Conservation (phyloP, 2,113 vertebrate species). For the Corythornis cristatus region DNA sequence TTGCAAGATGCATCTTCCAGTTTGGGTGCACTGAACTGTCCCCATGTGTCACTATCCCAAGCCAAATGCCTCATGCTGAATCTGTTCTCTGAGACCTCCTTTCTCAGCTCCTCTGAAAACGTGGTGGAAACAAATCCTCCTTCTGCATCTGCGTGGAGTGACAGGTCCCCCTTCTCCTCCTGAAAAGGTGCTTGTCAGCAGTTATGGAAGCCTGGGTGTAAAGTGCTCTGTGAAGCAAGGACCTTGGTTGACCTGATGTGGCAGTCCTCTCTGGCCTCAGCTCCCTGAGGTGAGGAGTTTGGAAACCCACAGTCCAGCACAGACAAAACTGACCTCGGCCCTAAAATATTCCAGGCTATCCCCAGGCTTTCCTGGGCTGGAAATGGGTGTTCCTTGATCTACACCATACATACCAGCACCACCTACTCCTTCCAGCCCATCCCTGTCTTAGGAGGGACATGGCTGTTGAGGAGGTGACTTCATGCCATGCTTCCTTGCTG, state of each 20-base stretch:
- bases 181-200: not conserved
- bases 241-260: not conserved
- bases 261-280: not conserved
- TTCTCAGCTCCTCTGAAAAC: not conserved
- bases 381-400: rapidly evolving
- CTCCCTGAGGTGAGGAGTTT: not conserved
- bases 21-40: not conserved
- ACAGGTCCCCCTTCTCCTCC: not conserved
- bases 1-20: not conserved
- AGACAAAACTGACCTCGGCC: not conserved
- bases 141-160: no score
- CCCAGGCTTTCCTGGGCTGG: not conserved
- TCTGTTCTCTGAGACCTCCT: rapidly evolving
- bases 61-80: not conserved
- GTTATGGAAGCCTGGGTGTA: rapidly evolving
- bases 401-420: no score
- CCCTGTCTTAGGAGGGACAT: rapidly evolving
- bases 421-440: rapidly evolving
- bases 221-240: not conserved
- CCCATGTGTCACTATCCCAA: rapidly evolving
- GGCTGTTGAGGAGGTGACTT: rapidly evolving
- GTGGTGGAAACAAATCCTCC: not conserved
- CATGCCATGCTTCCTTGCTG: rapidly evolving
- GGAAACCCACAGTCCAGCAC: rapidly evolving
- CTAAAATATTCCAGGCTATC: not conserved